phyloP scores from a whole-genome alignment of 1,140 invertebrate genomes.

The Cepaea nemoralis region DNA sequence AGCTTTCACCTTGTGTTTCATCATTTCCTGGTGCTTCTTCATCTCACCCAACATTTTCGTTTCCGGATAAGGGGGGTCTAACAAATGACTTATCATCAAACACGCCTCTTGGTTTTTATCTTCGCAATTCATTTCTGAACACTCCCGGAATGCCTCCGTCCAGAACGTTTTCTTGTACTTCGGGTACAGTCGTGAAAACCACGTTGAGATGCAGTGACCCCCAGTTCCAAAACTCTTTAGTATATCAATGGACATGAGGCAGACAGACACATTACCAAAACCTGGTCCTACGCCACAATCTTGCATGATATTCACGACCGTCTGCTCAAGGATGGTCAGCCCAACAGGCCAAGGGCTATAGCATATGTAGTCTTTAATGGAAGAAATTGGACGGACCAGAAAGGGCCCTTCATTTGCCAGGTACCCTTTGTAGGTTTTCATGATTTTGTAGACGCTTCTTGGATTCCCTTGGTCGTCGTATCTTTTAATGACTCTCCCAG shows the following conservation, averaged over 20 bases:
- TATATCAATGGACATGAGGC: slow-evolving; percentile 15
- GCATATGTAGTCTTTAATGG: slow-evolving; percentile 40
- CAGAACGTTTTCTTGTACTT: slow-evolving; percentile 1
- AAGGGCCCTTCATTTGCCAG: slow-evolving; percentile 39
- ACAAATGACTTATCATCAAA: slow-evolving; percentile 25
- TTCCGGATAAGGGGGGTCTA: slow-evolving; percentile 29
- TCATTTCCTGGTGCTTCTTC: background rate
- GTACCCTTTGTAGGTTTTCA: slow-evolving; percentile 31
- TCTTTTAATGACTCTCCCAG: background rate
- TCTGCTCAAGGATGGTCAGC: slow-evolving; percentile 13
- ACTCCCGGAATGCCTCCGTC: background rate
- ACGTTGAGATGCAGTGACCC: slow-evolving; percentile 28
- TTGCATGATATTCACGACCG: slow-evolving; percentile 24
- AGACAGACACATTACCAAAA: slow-evolving; percentile 22
- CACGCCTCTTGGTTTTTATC: slow-evolving; percentile 5
- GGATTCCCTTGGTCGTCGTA: slow-evolving; percentile 39
- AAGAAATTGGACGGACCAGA: slow-evolving; percentile 37
- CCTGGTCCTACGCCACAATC: background rate
- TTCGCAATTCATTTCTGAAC: slow-evolving; percentile 18
- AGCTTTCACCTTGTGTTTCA: background rate
- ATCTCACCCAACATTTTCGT: background rate
- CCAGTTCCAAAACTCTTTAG: slow-evolving; percentile 31
- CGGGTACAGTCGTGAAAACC: background rate
- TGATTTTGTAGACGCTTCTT: slow-evolving; percentile 30
- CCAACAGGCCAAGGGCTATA: slow-evolving; percentile 38